phyloP scores from a whole-genome alignment of 2,113 vertebrate genomes.

The Callionymus lyra region DNA sequence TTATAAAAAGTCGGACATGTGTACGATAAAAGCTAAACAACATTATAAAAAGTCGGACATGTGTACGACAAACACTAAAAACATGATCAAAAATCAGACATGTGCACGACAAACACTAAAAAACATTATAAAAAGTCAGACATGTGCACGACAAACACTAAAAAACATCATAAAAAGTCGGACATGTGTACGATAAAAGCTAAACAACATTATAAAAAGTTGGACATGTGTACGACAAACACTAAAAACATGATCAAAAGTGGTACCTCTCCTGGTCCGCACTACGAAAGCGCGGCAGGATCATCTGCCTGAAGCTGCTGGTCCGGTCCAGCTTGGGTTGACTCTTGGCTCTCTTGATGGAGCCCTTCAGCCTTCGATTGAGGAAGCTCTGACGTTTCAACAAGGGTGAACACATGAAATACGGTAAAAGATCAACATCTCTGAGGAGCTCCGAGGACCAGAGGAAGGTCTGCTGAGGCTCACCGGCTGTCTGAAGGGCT shows the following conservation, averaged over 20 bases:
- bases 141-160: no score
- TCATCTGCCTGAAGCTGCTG: slow-evolving; percentile 90
- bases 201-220: no score
- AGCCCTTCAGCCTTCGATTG: slow-evolving; percentile 85
- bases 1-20: no score
- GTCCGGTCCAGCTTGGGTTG: slow-evolving; percentile 91
- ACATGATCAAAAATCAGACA: no score
- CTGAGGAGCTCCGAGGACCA: neutral
- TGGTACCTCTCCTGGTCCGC: slow-evolving; percentile 84
- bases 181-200: no score
- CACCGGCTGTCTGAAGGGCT: slow-evolving; percentile 84
- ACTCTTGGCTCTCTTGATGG: slow-evolving; percentile 89
- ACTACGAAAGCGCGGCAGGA: slow-evolving; percentile 86
- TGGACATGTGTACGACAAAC: no score
- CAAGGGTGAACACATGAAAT: slow-evolving; percentile 1
- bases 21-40: no score
- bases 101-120: no score
- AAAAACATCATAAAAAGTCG: no score
- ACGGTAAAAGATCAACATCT: neutral
- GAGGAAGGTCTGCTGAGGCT: slow-evolving; percentile 41
- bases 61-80: no score
- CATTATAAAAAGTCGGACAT: no score
- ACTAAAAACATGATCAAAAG: neutral
- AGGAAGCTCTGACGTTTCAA: slow-evolving; percentile 75
- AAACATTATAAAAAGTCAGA: no score